A percentile compares a stretch with the other conserved stretches of the same genome.
Conservation (phyloP, 2,888 invertebrate genomes). For the Capitulum mitella region DNA sequence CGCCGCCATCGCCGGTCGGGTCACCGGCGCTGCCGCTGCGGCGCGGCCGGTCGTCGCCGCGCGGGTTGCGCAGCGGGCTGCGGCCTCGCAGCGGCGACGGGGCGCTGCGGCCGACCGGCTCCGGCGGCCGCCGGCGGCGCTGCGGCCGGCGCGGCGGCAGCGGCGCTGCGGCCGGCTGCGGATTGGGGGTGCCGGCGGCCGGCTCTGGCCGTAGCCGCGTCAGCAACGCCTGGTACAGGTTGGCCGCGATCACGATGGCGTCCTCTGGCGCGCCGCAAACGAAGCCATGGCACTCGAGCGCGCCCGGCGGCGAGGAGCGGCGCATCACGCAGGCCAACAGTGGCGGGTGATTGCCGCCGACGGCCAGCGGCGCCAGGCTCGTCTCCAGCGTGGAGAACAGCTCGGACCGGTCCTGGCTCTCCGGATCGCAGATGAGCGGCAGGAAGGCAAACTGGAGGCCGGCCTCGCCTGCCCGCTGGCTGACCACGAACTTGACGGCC, state of each 20-base stretch:
- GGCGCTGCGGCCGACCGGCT: background rate
- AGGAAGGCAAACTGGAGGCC: slow-evolving; percentile 64
- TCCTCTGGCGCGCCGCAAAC: slow-evolving; percentile 83
- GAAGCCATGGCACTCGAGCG: slow-evolving; percentile 83
- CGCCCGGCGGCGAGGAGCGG: slow-evolving; percentile 55
- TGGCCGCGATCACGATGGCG: slow-evolving; percentile 84
- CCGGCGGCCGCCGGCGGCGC: slow-evolving; percentile 28
- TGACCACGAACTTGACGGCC: slow-evolving; percentile 71
- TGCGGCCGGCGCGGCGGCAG: slow-evolving; percentile 36
- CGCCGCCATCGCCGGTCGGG: background rate
- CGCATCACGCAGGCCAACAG: slow-evolving; percentile 87
- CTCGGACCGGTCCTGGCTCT: slow-evolving; percentile 35
- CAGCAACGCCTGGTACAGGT: slow-evolving; percentile 78
- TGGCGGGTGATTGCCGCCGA: slow-evolving; percentile 56
- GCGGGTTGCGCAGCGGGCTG: slow-evolving; percentile 27
- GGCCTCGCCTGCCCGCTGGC: slow-evolving; percentile 30
- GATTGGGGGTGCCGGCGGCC: background rate
- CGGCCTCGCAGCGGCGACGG: background rate
- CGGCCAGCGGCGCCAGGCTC: slow-evolving; percentile 34
- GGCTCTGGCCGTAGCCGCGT: slow-evolving; percentile 55
- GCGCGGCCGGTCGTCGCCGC: background rate
- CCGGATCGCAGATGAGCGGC: slow-evolving; percentile 71
- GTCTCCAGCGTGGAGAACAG: slow-evolving; percentile 34
- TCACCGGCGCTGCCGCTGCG: background rate
- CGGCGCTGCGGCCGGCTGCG: slow-evolving; percentile 23